phyloP scores from a whole-genome alignment of 2,888 invertebrate species.

The Apotomis capreana region DNA sequence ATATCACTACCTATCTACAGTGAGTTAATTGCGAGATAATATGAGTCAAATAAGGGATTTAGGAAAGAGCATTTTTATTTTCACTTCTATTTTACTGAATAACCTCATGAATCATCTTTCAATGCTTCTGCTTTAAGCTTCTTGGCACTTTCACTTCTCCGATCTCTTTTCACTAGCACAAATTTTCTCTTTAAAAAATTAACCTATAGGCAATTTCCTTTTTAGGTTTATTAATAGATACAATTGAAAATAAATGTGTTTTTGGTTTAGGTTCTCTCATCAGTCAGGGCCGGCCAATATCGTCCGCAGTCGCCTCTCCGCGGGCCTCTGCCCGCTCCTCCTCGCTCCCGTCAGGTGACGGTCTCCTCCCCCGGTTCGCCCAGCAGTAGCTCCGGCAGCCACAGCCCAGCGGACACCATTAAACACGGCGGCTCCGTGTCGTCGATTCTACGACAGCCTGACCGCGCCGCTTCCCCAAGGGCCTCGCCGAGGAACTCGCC shows the following conservation, averaged over 20 bases:
- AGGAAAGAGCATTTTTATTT: no score
- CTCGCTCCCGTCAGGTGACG: constrained; percentile 78
- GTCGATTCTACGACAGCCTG: constrained; percentile 76
- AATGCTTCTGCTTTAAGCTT: constrained; percentile 38
- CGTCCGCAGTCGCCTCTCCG: constrained; percentile 87
- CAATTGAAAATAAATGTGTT: not conserved
- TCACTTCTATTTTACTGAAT: not conserved
- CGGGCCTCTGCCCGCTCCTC: constrained; percentile 82
- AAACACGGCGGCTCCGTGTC: constrained; percentile 84
- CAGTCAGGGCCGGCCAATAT: constrained; percentile 88
- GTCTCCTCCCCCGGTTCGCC: constrained; percentile 91
- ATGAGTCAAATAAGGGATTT: no score
- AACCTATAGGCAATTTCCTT: no score
- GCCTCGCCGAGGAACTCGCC: constrained; percentile 63
- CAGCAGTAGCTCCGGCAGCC: constrained; percentile 93
- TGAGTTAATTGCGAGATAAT: no score
- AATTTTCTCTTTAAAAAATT: not conserved
- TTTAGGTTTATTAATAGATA: no score
- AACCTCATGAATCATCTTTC: not conserved
- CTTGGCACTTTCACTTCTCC: constrained; percentile 21
- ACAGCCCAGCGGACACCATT: constrained; percentile 90
- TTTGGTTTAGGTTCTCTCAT: constrained; percentile 85
- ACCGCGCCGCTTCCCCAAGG: constrained; percentile 68
- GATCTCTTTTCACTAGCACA: constrained; percentile 19
- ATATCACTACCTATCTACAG: no score